Conservation (phyloP, 2,797 vertebrate genomes). For the Eulemur rubriventer region DNA sequence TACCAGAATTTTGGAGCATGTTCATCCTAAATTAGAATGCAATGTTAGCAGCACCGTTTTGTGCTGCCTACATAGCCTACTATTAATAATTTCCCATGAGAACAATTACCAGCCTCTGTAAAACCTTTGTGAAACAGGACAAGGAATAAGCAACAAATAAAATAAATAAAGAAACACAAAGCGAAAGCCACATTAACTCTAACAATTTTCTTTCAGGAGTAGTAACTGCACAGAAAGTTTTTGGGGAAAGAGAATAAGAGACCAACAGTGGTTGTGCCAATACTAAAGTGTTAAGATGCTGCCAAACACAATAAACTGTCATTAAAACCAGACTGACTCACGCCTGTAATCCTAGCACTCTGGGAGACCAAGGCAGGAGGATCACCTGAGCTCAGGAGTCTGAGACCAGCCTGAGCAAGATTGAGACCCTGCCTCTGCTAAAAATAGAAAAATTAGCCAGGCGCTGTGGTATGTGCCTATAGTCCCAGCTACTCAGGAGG, state of each 20-base stretch:
- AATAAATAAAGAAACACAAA: constrained; percentile 11
- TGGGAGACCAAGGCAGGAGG: too few species aligned
- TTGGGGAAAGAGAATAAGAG: background rate
- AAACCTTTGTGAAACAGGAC: constrained; percentile 13
- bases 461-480: too few species aligned
- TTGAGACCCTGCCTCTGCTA: too few species aligned
- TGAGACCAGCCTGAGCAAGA: too few species aligned
- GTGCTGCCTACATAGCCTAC: background rate
- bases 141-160: background rate
- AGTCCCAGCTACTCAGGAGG: too few species aligned
- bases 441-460: too few species aligned
- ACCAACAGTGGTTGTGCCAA: background rate
- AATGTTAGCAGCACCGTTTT: background rate
- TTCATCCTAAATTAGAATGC: constrained; percentile 12
- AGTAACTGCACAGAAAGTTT: background rate
- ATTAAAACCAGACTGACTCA: background rate
- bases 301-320: background rate
- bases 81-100: background rate
- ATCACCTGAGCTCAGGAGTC: too few species aligned
- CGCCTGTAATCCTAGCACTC: too few species aligned
- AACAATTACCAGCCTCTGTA: background rate
- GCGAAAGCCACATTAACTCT: background rate
- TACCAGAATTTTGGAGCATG: background rate
- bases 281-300: background rate
- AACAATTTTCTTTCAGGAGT: background rate